These are phyloP conservation scores for Vimba vimba DNA, from an alignment of 2,113 vertebrate species.

Conservation along the genomic window DNA sequence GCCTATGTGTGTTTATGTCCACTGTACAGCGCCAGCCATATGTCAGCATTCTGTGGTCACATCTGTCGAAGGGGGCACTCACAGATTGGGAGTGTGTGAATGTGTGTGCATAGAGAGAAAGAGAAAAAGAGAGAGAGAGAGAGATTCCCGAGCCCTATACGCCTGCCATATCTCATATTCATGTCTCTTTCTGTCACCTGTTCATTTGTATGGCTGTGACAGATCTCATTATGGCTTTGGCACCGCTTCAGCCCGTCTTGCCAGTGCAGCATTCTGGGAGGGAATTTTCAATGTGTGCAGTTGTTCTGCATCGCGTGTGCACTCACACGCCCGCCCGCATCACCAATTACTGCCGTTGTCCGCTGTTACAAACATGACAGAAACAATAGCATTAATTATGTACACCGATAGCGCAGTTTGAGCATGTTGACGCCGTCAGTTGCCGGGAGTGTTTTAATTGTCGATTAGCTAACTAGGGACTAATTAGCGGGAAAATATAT, in stretches of 20 bases:
- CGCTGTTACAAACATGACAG: constrained; percentile 50
- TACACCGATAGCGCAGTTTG: constrained; percentile 33
- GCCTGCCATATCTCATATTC: constrained; percentile 66
- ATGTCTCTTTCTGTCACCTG: constrained; percentile 73
- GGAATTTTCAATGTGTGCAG: constrained; percentile 68
- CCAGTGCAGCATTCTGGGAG: constrained; percentile 75
- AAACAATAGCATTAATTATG: constrained; percentile 48
- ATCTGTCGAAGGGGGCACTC: constrained; percentile 52
- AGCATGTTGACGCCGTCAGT: constrained; percentile 37
- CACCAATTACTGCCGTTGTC: constrained; percentile 45
- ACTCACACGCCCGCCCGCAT: neutral
- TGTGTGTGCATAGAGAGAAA: constrained; percentile 32
- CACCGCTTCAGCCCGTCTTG: constrained; percentile 77
- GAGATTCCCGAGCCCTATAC: constrained; percentile 37
- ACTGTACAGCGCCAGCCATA: constrained; percentile 54
- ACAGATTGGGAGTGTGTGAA: constrained; percentile 47
- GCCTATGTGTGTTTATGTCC: constrained; percentile 55
- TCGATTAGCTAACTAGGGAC: constrained; percentile 56
- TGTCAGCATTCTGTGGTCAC: constrained; percentile 61
- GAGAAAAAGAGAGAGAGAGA: neutral
- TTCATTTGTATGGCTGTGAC: constrained; percentile 78
- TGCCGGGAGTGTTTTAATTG: constrained; percentile 32
- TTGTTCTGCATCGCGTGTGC: neutral
- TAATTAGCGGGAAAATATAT: constrained; percentile 53
- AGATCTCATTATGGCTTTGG: constrained; percentile 80